Conservation (phyloP, 2,888 invertebrate species). For the Spatulosminthurus flaviceps region DNA sequence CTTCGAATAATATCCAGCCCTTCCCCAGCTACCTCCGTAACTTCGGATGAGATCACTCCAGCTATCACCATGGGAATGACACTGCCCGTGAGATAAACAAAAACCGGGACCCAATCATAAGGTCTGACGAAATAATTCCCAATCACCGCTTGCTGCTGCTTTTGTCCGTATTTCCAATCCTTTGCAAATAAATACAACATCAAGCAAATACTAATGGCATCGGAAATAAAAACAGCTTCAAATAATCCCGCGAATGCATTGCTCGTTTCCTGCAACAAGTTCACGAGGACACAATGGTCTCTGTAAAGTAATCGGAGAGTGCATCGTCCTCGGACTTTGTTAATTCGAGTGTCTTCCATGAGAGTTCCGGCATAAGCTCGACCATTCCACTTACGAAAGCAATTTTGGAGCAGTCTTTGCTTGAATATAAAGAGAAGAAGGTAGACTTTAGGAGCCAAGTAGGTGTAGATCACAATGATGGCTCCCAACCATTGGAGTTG, state of each 20-base stretch:
- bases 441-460: slow-evolving; percentile 35
- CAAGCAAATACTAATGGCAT: slow-evolving; percentile 24
- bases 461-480: slow-evolving; percentile 15
- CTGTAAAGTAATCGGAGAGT: slow-evolving; percentile 15
- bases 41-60: not conserved
- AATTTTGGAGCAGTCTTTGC: slow-evolving; percentile 36
- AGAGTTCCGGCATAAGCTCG: slow-evolving; percentile 27
- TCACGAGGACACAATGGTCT: slow-evolving; percentile 32
- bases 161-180: slow-evolving; percentile 33
- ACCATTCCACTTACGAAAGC: slow-evolving; percentile 38
- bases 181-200: slow-evolving; percentile 21
- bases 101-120: slow-evolving; percentile 34
- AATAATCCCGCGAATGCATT: slow-evolving; percentile 15
- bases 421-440: slow-evolving; percentile 28
- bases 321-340: slow-evolving; percentile 16
- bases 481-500: not conserved
- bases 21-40: slow-evolving; percentile 47
- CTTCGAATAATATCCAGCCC: slow-evolving; percentile 58
- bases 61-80: slow-evolving; percentile 28
- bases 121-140: slow-evolving; percentile 32
- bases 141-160: slow-evolving; percentile 16
- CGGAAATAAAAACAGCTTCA: slow-evolving; percentile 25
- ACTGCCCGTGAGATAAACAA: slow-evolving; percentile 20
- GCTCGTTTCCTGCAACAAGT: slow-evolving; percentile 29
- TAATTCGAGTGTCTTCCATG: slow-evolving; percentile 33